Conservation (phyloP, 2,888 invertebrate species). For the Thysanoteuthis rhombus region DNA sequence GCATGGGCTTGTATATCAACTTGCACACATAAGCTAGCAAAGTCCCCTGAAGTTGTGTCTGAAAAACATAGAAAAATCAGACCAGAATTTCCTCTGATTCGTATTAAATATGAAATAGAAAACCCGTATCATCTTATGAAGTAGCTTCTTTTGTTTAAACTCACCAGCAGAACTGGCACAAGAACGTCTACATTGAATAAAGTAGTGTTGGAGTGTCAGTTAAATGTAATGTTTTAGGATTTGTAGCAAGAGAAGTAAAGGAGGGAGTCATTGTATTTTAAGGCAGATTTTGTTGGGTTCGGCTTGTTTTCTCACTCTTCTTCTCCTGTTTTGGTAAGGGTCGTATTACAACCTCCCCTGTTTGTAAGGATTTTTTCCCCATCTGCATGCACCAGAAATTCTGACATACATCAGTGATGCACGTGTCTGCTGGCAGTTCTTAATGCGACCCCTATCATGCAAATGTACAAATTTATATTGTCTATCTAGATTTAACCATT, state of each 20-base stretch:
- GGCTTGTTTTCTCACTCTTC: neutral
- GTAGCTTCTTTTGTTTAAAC: neutral
- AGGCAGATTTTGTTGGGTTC: neutral
- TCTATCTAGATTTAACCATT: too few relatives aligned
- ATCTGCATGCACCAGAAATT: neutral
- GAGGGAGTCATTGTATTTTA: neutral
- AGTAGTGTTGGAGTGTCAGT: neutral
- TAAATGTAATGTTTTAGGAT: neutral
- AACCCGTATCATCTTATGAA: neutral
- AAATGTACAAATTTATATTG: too few relatives aligned
- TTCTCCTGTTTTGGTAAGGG: neutral
- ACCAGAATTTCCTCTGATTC: too few relatives aligned
- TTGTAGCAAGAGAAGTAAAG: neutral
- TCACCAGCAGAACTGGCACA: neutral
- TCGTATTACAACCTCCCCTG: neutral
- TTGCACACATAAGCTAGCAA: too few relatives aligned
- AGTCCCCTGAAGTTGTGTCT: too few relatives aligned
- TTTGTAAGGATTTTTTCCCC: neutral
- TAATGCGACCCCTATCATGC: neutral
- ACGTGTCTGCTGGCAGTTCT: neutral
- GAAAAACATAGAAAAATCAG: too few relatives aligned
- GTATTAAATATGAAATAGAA: neutral
- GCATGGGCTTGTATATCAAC: too few relatives aligned
- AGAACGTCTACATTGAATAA: neutral
- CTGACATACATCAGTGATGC: neutral